Conservation (phyloP, 2,113 vertebrate genomes). For the Apteryx owenii region DNA sequence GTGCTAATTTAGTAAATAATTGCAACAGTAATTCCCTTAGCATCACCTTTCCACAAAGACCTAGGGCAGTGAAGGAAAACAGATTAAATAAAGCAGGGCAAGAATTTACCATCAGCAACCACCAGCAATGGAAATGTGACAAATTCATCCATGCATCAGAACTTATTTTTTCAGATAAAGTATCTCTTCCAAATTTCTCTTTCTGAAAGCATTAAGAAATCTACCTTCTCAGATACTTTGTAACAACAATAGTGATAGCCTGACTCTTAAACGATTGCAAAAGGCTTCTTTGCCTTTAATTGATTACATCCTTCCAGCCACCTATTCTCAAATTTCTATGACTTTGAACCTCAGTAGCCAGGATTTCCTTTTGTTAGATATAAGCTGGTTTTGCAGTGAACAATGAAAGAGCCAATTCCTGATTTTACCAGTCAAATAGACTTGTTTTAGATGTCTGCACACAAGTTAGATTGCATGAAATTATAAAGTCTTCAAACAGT, state of each 20-base stretch:
- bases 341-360: not conserved
- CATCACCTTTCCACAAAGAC: not conserved
- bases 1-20: not conserved
- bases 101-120: not conserved
- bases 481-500: rapidly evolving
- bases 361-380: not conserved
- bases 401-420: not conserved
- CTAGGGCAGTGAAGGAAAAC: not conserved
- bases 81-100: not conserved
- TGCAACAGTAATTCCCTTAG: not conserved
- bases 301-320: not conserved
- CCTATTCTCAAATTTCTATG: not conserved
- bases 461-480: not conserved
- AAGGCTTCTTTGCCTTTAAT: not conserved
- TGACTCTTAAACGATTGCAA: not conserved
- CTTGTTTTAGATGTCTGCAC: not conserved
- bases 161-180: not conserved
- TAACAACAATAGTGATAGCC: not conserved
- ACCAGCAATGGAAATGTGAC: not conserved
- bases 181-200: not conserved
- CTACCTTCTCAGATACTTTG: not conserved
- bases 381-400: not conserved
- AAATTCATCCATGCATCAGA: not conserved
- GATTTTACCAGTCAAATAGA: not conserved
- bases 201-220: not conserved